Base-by-base conservation (phyloP, 2,797 vertebrate genomes). In the Sebastes oblongus region DNA sequence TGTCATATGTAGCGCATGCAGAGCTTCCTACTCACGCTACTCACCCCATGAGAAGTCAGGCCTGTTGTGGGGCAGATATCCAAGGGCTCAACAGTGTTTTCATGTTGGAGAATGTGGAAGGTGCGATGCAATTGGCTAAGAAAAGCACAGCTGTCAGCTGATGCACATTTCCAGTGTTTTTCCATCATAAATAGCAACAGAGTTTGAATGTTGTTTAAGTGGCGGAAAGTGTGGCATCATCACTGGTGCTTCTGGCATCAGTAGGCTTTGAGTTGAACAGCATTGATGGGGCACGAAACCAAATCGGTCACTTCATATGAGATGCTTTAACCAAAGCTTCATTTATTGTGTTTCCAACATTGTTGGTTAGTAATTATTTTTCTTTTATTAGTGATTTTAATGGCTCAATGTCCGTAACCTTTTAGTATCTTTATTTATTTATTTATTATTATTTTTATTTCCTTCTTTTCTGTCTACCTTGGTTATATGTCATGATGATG, bases 11-110 rank as follows among this genome's bases (percentile, higher is more conserved):
- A 92, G 93, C 89, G 93, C 93, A 93, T 91, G 92, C 92, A 94
- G 90, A 91, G 90, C 91, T 93, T 93, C 93, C 92, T 81, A 80
- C 89, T 92, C 92, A 91, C 84, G 90, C 91, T 50, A 50, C 46
- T 93, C 91, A 52, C 85, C 91, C 91, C 90, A 92, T 81, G 86
- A 93, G 90, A 85, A 93, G 93, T 80, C 90, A 85, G 90, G 82
- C 93, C 93, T 96, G 96, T 96, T 95, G 96, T 95, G 93, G 92
- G 96, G 96, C 94, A 96, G 95, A 96, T 94, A 94, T 93, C 85
- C 66, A 87, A 90, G 85, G 84, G 91, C 87, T 90, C 86, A 66
- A 68, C 83, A 54, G 85, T 83, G 88, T 91, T 89, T 92, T 89
- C 83, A 88, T 58, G 66, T 71, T 70, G 86, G 84, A 89, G 88